Evolutionary conservation across 1,140 invertebrate genomes (phyloP), one percentile per base, ranked within the genome.

Genomic region (Heliconius congener): DNA sequence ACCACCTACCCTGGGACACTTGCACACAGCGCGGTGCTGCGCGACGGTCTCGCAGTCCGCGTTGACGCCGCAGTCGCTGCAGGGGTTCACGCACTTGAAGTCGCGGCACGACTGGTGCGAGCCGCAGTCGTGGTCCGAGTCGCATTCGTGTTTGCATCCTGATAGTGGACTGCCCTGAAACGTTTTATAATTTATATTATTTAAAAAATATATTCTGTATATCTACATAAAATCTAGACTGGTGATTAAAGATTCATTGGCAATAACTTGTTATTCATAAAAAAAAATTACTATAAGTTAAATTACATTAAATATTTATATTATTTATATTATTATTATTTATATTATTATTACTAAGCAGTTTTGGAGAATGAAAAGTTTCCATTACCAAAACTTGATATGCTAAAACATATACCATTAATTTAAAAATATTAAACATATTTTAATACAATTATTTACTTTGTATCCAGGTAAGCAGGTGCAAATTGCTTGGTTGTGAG

Each of bases 111-210:
- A 95, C 71, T 97, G 95, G 73, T 96, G 95, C n/a, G 95, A 87
- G 4, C 95, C 90, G 85, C 97, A 98, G 79, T 98, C 97, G 18
- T 90, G 91, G 84, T 98, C 97, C 2, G 95, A 95, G 71, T 98
- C 97, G 87, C 97, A 98, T 90, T 97, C 97, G 86, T 97, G 97
- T 19, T 96, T 95, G 86, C 97, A 98, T 4, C 97, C 97, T 70
- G 93, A 89, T 13, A 98, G 88, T 8, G 97, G 97, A 80, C 96
- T 97, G 9, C 97, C 97, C 86, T 96, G 91, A 46, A 87, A 73
- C 18, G 8, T 8, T 42, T 66, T 23, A 57, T 5, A 16, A 16
- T 16, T 46, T 1, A 16, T 16, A 46, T 46, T 16, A 4, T 3
- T 37, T 5, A 37, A 37, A 37, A 37, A 6, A 46, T 16, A 46